Base-by-base conservation (phyloP, 2,113 vertebrate species). In the Penelope pileata region DNA sequence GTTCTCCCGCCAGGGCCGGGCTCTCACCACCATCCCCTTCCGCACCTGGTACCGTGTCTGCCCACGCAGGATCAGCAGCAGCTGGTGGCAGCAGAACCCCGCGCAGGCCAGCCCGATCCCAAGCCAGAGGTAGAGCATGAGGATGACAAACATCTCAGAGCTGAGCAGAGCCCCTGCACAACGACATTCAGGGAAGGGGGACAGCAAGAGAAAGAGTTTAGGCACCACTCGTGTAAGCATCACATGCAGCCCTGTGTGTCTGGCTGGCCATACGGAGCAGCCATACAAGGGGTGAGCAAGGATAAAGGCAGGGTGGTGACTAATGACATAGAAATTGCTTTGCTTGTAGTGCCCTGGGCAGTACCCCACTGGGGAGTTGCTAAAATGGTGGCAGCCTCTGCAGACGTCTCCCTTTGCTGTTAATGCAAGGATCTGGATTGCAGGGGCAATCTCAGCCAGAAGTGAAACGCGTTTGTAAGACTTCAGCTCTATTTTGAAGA, bases 61-160 rank as follows among this genome's bases (percentile, higher is more conserved):
- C 22, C 99, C 99, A 4, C 98, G 98, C 75, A 99, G 98, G 85
- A 99, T 98, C 98, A 99, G 92, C 95, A 99, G 98, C 93, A 99
- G 97, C 98, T 99, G 99, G 94, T 99, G 99, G 96, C 98, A 99
- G 94, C 99, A 99, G 98, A 99, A 99, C 56, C 99, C 99, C 0
- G 99, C 99, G 0, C 99, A 99, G 87, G 99, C 99, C 97, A 99
- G 97, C 86, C 99, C 99, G 2, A 99, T 98, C 89, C 99, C 99
- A 75, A 99, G 98, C 99, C 99, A 99, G 97, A 99, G 98, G 62
- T 99, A 99, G 32, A 99, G 98, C 99, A 99, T 99, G 96, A 99
- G 98, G 94, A 99, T 99, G 96, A 99, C 98, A 94, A 99, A 99
- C 97, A 99, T 98, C 97, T 99, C 99, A 96, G 99, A 97, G 96